Conservation (phyloP, 1,140 invertebrate genomes). For the Capitella teleta region DNA sequence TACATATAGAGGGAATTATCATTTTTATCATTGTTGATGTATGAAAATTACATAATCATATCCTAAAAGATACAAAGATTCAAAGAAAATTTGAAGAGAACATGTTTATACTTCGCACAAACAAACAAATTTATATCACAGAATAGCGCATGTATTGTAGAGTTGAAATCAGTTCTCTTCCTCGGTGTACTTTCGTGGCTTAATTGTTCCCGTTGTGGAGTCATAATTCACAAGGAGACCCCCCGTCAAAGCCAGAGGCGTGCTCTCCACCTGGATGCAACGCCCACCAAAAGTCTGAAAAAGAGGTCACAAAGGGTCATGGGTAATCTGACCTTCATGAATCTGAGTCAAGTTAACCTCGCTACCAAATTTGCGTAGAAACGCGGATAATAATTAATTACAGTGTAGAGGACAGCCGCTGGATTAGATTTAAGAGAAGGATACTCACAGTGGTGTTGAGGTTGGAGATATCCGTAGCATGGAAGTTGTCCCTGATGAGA, state of each 20-base stretch:
- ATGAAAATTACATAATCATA: too few relatives aligned
- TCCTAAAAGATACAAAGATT: too few relatives aligned
- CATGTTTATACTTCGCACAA: too few relatives aligned
- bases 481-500: slow-evolving; percentile 2
- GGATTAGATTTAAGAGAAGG: neutral
- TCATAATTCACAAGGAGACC: slow-evolving; percentile 25
- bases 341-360: neutral
- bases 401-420: too few relatives aligned
- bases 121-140: too few relatives aligned
- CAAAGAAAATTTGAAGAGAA: too few relatives aligned
- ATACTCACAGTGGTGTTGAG: too few relatives aligned
- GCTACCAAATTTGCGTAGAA: neutral
- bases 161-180: too few relatives aligned
- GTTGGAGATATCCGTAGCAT: neutral
- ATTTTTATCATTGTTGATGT: too few relatives aligned
- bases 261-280: slow-evolving; percentile 28
- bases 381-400: neutral
- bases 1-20: too few relatives aligned
- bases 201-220: slow-evolving; percentile 17
- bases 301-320: slow-evolving; percentile 12
- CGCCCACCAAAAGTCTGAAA: slow-evolving; percentile 27
- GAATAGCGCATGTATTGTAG: too few relatives aligned
- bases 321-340: neutral
- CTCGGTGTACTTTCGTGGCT: neutral
- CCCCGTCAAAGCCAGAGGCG: slow-evolving; percentile 24